Percentiles rank a stretch among this genome's conserved stretches.
Evolutionary conservation across 2,888 invertebrate species (phyloP).

Genomic region (Phania funesta): DNA sequence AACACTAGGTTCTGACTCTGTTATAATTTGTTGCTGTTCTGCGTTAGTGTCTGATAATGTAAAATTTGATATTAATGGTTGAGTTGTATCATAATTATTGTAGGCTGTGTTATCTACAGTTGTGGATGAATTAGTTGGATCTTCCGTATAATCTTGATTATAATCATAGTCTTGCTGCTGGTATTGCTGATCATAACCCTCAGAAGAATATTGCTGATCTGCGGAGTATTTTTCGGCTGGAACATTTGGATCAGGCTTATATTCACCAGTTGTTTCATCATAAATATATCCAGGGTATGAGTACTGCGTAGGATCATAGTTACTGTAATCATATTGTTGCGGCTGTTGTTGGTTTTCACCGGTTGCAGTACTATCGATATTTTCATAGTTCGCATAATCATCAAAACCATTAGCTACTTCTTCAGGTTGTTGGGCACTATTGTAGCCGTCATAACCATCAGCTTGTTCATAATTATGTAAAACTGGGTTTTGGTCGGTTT

Average conservation of each 20-base stretch:
- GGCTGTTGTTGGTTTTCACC: slow-evolving; percentile 69
- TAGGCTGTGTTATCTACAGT: not conserved
- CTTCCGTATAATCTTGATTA: slow-evolving; percentile 49
- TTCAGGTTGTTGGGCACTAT: slow-evolving; percentile 8
- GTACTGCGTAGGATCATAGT: slow-evolving; percentile 76
- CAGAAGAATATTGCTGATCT: slow-evolving; percentile 58
- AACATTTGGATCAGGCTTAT: slow-evolving; percentile 74
- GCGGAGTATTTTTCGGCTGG: slow-evolving; percentile 55
- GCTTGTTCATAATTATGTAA: slow-evolving; percentile 67
- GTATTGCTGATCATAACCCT: slow-evolving; percentile 58
- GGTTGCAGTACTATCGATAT: slow-evolving; percentile 68
- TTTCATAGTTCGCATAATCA: slow-evolving; percentile 71
- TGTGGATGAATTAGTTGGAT: not conserved
- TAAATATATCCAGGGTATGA: slow-evolving; percentile 78
- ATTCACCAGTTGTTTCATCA: slow-evolving; percentile 76
- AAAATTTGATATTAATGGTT: slow-evolving; percentile 7
- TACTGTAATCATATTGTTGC: slow-evolving; percentile 76
- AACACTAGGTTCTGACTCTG: slow-evolving; percentile 5
- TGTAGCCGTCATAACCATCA: slow-evolving; percentile 70
- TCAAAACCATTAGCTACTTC: not conserved
- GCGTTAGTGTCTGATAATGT: not conserved
- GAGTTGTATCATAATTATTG: slow-evolving; percentile 42
- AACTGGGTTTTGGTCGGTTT: not conserved
- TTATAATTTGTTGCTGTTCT: not conserved
- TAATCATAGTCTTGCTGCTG: slow-evolving; percentile 61